Percentiles rank a stretch among this genome's conserved stretches.
Evolutionary conservation across 2,113 vertebrate species (phyloP).

Genomic region (Artemisiospiza belli): DNA sequence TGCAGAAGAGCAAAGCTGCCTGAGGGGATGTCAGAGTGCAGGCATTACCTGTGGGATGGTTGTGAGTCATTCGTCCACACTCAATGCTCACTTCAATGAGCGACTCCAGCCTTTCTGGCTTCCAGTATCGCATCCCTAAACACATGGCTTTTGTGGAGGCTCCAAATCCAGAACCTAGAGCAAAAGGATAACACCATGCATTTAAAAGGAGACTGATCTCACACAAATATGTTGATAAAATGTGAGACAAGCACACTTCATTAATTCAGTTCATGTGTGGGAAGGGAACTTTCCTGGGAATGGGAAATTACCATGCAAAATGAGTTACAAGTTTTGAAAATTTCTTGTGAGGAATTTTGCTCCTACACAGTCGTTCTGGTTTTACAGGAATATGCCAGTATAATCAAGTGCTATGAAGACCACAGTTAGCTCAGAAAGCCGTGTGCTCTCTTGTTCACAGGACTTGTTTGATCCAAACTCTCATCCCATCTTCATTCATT

Average conservation of each 20-base stretch:
- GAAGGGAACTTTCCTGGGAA: not conserved
- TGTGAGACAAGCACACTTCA: not conserved
- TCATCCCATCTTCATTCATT: not conserved
- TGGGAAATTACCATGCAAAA: not conserved
- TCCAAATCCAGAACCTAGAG: constrained; percentile 90
- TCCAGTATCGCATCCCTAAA: constrained; percentile 96
- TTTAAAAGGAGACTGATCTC: not conserved
- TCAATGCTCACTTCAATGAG: constrained; percentile 95
- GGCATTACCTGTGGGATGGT: constrained; percentile 91
- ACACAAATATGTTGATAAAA: not conserved
- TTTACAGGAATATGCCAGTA: not conserved
- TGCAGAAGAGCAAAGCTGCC: not conserved
- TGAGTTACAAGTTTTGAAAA: not conserved
- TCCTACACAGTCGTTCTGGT: not conserved
- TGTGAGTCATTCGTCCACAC: constrained; percentile 94
- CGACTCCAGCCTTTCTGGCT: constrained; percentile 84
- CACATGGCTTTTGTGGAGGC: constrained; percentile 97
- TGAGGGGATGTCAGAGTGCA: not conserved
- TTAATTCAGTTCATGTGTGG: not conserved
- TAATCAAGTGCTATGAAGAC: not conserved
- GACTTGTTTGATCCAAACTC: not conserved
- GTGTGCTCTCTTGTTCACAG: not conserved
- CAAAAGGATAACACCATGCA: not conserved
- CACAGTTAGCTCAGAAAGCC: not conserved
- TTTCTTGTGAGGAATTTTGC: not conserved